Evolutionary conservation across 2,888 invertebrate species (phyloP).

Genomic region (Cetonia aurata): DNA sequence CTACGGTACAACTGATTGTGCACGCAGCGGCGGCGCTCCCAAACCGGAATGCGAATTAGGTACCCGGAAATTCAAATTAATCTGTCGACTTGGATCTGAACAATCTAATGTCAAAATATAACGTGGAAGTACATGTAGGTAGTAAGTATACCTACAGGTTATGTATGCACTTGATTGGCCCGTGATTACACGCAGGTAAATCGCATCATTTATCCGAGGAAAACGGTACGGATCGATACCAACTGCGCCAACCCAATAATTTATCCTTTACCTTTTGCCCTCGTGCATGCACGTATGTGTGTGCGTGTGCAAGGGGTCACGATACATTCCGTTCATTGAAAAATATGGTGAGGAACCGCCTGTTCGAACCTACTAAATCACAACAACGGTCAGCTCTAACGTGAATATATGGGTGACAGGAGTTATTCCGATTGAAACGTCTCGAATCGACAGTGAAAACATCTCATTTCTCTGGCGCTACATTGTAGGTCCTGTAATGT

Average conservation of each 20-base stretch:
- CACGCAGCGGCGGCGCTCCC: too few species aligned
- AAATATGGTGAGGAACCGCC: slow-evolving; percentile 39
- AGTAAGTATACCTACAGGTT: slow-evolving; percentile 3
- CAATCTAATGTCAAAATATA: too few species aligned
- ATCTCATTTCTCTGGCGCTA: slow-evolving; percentile 35
- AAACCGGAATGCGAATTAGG: too few species aligned
- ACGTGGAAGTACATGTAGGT: not conserved
- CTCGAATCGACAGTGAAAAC: slow-evolving; percentile 46
- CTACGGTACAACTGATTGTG: too few species aligned
- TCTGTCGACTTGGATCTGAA: too few species aligned
- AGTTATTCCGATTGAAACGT: slow-evolving; percentile 53
- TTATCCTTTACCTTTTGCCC: slow-evolving; percentile 35
- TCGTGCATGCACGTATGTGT: not conserved
- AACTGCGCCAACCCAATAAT: slow-evolving; percentile 35
- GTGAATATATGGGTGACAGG: slow-evolving; percentile 57
- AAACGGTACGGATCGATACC: slow-evolving; percentile 31
- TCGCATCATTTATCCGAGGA: slow-evolving; percentile 36
- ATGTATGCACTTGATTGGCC: slow-evolving; percentile 31
- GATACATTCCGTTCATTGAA: slow-evolving; percentile 41
- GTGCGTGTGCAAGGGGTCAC: slow-evolving; percentile 25
- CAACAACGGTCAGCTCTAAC: slow-evolving; percentile 55
- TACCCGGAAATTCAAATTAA: too few species aligned
- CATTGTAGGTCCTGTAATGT: slow-evolving; percentile 3
- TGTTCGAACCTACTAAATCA: slow-evolving; percentile 55
- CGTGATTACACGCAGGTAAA: slow-evolving; percentile 42